phyloP scores from a whole-genome alignment of 1,140 invertebrate species.

The Formica selysi region DNA sequence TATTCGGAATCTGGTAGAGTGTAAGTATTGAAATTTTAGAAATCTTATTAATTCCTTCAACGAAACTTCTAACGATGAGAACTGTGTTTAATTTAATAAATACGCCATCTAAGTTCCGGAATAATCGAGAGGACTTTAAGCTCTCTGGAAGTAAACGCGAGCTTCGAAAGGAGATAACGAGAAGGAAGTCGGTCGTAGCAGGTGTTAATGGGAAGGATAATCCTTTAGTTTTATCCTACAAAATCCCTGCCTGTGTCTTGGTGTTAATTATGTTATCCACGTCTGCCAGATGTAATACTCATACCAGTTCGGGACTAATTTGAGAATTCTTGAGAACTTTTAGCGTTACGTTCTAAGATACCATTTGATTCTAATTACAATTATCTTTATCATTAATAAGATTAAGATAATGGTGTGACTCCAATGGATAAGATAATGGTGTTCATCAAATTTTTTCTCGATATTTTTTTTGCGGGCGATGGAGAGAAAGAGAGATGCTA shows the following conservation, averaged over 20 bases:
- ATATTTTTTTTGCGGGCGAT: not conserved
- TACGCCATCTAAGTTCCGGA: conserved; percentile 41
- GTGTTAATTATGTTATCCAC: conserved; percentile 42
- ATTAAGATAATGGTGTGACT: not conserved
- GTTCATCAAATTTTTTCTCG: not conserved
- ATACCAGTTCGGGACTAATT: conserved; percentile 23
- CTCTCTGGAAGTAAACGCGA: conserved; percentile 20
- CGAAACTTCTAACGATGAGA: conserved; percentile 37
- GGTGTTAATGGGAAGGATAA: conserved; percentile 51
- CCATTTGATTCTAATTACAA: not conserved
- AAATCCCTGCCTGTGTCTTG: conserved; percentile 33
- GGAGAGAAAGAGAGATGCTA: not conserved
- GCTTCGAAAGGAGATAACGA: conserved; percentile 22
- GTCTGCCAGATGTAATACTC: conserved; percentile 45
- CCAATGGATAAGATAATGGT: not conserved
- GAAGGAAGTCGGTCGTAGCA: conserved; percentile 34
- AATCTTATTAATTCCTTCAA: conserved; percentile 51
- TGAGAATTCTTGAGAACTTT: conserved; percentile 16
- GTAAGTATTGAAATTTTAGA: conserved; percentile 28
- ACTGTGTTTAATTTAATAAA: conserved; percentile 60
- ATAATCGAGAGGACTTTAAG: conserved; percentile 56
- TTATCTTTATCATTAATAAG: not conserved
- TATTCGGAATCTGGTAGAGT: not conserved
- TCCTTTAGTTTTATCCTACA: conserved; percentile 58
- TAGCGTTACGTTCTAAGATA: not conserved